Evolutionary conservation across 2,888 invertebrate genomes (phyloP), one percentile per base, ranked within the genome.

Genomic region (Cacoxenus indagator): DNA sequence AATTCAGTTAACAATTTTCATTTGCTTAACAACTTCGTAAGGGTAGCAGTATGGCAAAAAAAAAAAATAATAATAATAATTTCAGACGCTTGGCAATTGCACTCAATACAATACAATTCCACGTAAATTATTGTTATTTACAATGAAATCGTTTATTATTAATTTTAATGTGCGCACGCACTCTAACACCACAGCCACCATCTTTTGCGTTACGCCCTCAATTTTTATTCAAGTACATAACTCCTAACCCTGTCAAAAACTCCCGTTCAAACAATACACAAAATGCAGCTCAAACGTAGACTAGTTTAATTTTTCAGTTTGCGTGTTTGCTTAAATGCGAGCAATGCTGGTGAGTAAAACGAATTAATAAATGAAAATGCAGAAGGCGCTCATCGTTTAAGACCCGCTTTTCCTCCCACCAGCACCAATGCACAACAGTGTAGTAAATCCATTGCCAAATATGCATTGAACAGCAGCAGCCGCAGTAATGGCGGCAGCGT

Each of bases 81-180:
- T 37, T 8, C 37, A 37, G 14, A 37, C 14, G 1, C 9, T 11
- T 37, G 37, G 37, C 8, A 37, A 45, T 24, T 62, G 69, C 76
- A 70, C 67, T 76, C 74, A 79, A 69, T 78, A 78, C 79, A 79
- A 81, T 81, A 78, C 79, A 79, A 81, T 81, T 73, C 78, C 75
- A 77, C 73, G 70, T 72, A 84, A 85, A 84, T 83, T 85, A 85
- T 84, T 83, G 83, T 84, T 84, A 84, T 84, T 43, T 81, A 78
- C 81, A 78, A 78, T 71, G 79, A 83, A 82, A 85, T 85, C 85
- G 85, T 85, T 84, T 82, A 85, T 85, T 85, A 85, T 85, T 85
- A 85, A 85, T 85, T 85, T 85, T 85, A 84, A 85, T 85, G 82
- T 78, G 67, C 69, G 64, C 70, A n/a, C 26, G 46, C 62, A 64